Base-by-base conservation (phyloP, 2,797 vertebrate species). In the Gymnoscopelus braueri region DNA sequence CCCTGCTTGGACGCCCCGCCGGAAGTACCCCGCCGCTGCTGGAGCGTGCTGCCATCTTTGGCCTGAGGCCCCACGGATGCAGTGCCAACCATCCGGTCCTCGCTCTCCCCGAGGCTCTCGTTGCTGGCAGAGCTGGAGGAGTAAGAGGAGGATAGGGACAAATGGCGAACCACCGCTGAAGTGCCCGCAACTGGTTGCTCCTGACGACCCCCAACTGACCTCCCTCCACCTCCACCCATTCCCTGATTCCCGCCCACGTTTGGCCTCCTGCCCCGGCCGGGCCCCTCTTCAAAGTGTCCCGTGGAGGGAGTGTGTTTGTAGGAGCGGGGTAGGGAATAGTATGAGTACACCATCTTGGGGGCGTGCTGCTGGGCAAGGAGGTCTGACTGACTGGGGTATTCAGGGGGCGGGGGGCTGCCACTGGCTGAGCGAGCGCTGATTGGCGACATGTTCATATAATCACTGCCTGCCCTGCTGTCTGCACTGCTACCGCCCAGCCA, bases 371-470 rank as follows among this genome's bases (percentile, higher is more conserved):
- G 90, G 50, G 82, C 72, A 75, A 66, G 84, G 6, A 69, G 84
- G 52, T 92, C 93, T 6, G 85, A 83, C 50, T 76, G 83, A 44
- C 60, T 39, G 2, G 71, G 53, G 61, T 81, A 74, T 10, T 89
- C 67, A 51, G 84, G 70, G 60, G 87, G 86, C 11, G 93, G 92
- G 5, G 92, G 88, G 29, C 86, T 93, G 26, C 88, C 91, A 5
- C 86, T 93, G 54, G 92, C 91, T 14, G 92, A 93, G 3, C 84
- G 91, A 15, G 91, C 76, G 10, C 91, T 94, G 67, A 93, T 91
- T 4, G 95, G 94, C 15, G 94, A 96, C 95, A 95, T 96, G 83
- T 94, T 95, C 93, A 96, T 90, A 29, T 96, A 96, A 78, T 96
- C 95, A 8, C 93, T 91, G 62, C 86, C 89, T 5, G 89, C 84